Evolutionary conservation across 2,797 vertebrate species (phyloP), one percentile per base, ranked within the genome.

Genomic region (Eremophila alpestris): DNA sequence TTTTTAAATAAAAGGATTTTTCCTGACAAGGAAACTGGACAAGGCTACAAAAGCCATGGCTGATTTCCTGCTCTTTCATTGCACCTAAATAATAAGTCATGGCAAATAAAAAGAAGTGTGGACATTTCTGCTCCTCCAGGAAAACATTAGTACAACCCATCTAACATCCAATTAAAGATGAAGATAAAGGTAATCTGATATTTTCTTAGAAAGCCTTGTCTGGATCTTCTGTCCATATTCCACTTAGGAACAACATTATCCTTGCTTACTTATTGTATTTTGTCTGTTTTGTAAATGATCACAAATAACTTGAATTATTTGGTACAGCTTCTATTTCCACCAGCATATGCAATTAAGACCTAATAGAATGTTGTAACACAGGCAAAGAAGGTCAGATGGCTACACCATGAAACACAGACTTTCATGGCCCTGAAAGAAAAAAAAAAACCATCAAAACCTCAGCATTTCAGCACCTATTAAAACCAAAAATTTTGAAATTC

Each of bases 1-100:
- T 82, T 94, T 77, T 64, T 15, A 64, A 87, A 79, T 65, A 75
- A 82, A 94, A 77, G 52, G 5, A 49, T 74, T 62, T 62, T 91
- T 89, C 60, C 84, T 85, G 34, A 87, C 75, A 81, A 77, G 69
- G 69, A 83, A 90, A 64, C 24, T 1, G 0, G 38, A 71, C 22
- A 73, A 2, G 1, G 41, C 51, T 78, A 90, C 54, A 71, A 83
- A 85, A 71, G 41, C 73, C 54, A 78, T 64, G 60, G 46, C 58
- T 56, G 48, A 89, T 46, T 71, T 89, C 87, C 87, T 92, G 68
- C 43, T 85, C 49, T 91, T 89, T 86, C 79, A 71, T n/a, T 83
- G 64, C 24, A 75, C n/a, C 62, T 76, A 91, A 85, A 69, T 58
- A 89, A 32, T 45, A 79, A 46, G 21, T 84, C 55, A 76, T 60